These are phyloP conservation scores for Neodiprion fabricii DNA, from an alignment of 1,140 invertebrate species.

Conservation along the genomic window DNA sequence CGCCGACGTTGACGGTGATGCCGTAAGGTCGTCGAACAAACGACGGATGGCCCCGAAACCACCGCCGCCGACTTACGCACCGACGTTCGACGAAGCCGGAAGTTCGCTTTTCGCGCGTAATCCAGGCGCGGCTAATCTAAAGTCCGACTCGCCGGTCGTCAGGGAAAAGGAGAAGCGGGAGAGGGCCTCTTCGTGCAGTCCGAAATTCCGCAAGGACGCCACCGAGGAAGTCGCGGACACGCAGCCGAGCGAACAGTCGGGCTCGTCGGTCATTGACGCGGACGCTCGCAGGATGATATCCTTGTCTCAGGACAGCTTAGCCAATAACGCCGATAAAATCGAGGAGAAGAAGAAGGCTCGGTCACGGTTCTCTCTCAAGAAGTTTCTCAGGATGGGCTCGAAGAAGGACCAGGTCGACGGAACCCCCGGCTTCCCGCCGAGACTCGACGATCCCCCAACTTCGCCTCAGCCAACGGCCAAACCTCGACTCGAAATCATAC, in stretches of 20 bases:
- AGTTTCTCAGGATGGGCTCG: conserved; percentile 78
- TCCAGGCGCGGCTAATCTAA: conserved; percentile 58
- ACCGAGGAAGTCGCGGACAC: conserved; percentile 35
- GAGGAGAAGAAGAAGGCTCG: conserved; percentile 71
- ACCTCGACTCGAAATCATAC: conserved; percentile 82
- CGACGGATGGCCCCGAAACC: conserved; percentile 71
- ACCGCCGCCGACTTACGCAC: conserved; percentile 55
- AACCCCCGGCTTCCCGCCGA: conserved; percentile 35
- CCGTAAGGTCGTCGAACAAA: conserved; percentile 58
- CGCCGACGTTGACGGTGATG: conserved; percentile 9
- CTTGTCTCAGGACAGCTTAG: conserved; percentile 74
- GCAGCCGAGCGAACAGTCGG: neutral
- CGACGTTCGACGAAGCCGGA: conserved; percentile 58
- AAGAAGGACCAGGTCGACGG: conserved; percentile 69
- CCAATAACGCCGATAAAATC: conserved; percentile 40
- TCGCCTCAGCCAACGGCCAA: conserved; percentile 62
- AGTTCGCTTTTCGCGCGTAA: conserved; percentile 64
- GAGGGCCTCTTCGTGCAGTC: conserved; percentile 70
- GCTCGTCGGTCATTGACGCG: conserved; percentile 63
- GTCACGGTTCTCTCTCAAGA: conserved; percentile 80
- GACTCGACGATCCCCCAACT: conserved; percentile 50
- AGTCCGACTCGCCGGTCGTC: conserved; percentile 73
- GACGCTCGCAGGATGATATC: conserved; percentile 72
- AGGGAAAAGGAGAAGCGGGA: conserved; percentile 78
- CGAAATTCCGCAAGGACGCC: conserved; percentile 64